phyloP scores from a whole-genome alignment of 2,888 invertebrate species.

The Microctonus brassicae region DNA sequence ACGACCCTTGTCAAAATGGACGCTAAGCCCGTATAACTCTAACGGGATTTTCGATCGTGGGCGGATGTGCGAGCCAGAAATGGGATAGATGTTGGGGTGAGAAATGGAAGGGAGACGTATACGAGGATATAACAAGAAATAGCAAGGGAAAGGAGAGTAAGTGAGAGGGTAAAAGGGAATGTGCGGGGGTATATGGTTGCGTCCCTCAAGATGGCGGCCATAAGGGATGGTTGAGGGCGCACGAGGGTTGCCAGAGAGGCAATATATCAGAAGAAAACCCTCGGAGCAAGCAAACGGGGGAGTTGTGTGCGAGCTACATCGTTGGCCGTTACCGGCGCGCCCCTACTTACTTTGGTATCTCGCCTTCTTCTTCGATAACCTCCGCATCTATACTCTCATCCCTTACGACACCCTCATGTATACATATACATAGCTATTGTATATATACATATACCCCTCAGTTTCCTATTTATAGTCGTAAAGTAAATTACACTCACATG shows the following conservation, averaged over 20 bases:
- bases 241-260: conserved; percentile 64
- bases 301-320: conserved; percentile 35
- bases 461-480: not conserved
- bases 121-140: too few species aligned
- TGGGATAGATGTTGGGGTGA: conserved; percentile 28
- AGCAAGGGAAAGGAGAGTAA: conserved; percentile 6
- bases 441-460: not conserved
- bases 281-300: conserved; percentile 33
- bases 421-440: too few species aligned
- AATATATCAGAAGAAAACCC: conserved; percentile 65
- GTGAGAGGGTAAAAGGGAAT: conserved; percentile 30
- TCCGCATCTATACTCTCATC: conserved; percentile 11
- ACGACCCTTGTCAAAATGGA: conserved; percentile 68
- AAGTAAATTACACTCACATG: not conserved
- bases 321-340: conserved; percentile 40
- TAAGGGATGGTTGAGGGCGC: conserved; percentile 68
- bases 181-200: conserved; percentile 48
- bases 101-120: conserved; percentile 24
- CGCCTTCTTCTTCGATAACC: conserved; percentile 18
- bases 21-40: conserved; percentile 69
- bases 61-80: conserved; percentile 59
- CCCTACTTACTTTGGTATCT: conserved; percentile 17
- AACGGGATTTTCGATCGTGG: conserved; percentile 70
- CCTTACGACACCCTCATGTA: too few species aligned
- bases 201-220: conserved; percentile 69